Evolutionary conservation across 2,888 invertebrate species (phyloP), one percentile per base, ranked within the genome.

Genomic region (Trissolcus japonicus): DNA sequence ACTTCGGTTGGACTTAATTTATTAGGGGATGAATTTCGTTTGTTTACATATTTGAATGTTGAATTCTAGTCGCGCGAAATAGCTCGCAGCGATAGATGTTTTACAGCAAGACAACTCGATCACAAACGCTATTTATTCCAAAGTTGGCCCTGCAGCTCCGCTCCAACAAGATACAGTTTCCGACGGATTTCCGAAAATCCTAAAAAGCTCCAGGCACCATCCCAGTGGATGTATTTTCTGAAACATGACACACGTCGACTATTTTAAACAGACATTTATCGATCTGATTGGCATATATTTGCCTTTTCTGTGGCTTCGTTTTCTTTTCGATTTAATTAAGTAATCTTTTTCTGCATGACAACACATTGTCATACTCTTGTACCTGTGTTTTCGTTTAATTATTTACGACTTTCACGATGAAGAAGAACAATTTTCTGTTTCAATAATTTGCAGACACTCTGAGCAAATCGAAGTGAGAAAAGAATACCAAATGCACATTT

Each of bases 181-280:
- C 69, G 74, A 55, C 76, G 82, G 81, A 83, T 83, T 84, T 83
- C 80, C 76, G 74, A 79, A 81, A 83, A 82, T 81, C 82, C 80
- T 77, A 76, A 81, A 82, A 82, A 83, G 76, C 82, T 80, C 29
- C 48, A 54, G 72, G 71, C 71, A 35, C 46, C 35, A 54, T 67
- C 43, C 29, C 56, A 54, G 41, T 62, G 29, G 41, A 59, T 59
- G 29, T 19, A 62, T 6, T 68, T 62, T 65, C 60, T 51, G 63
- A 51, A 69, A 51, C 74, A 59, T 62, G 75, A 71, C 75, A 67
- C 59, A 67, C 71, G 67, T 75, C 71, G 69, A 65, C 65, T 59
- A 68, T 71, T 74, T 60, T 46, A 51, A 73, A 68, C 59, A 59
- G 61, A 69, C 65, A 57, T 73, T 71, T 65, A 78, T 65, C 66